Base-by-base conservation (phyloP, 2,113 vertebrate genomes). In the Brachionichthys hirsutus region DNA sequence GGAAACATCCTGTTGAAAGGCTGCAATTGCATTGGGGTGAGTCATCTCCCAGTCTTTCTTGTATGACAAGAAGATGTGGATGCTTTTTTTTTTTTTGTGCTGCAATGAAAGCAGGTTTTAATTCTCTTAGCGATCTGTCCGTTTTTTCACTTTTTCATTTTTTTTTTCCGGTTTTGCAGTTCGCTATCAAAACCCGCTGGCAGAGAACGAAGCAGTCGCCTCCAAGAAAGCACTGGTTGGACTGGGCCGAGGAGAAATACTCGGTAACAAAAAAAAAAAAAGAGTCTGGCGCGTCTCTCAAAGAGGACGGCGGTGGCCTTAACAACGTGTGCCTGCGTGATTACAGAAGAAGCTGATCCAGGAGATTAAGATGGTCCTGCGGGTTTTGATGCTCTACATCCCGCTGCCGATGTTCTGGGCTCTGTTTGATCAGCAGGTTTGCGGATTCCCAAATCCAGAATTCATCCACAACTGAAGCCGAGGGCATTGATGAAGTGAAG, bases 401-500 rank as follows among this genome's bases (percentile, higher is more conserved):
- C 96, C 97, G 0, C 84, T 99, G 59, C 97, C 97, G 10, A 97
- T 98, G 95, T 99, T 98, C 90, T 99, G 97, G 97, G 97, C 97
- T 71, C 93, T 98, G 71, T 95, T 98, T 78, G 97, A 99, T 82
- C 97, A 98, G 83, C 96, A 98, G 95, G 97, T 98, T 89, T 36
- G 54, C 30, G 24, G 24, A 30, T 4, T 30, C 24, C 8, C 8
- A 30, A 30, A 30, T 8, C 24, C 24, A 30, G 24, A 30, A 30
- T 1, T 30, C 4, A 30, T 30, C 24, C 24, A 8, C 8, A n/a
- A 30, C 24, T 30, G 2, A 30, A 30, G 24, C 24, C 8, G 24
- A 30, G 24, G 1, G 24, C 24, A 30, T 8, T 30, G 24, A 30
- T 1, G 24, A 30, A 30, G 24, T 8, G 24, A 30, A 30, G n/a